phyloP scores from a whole-genome alignment of 2,797 vertebrate species.

The Sebastiscus tertius region DNA sequence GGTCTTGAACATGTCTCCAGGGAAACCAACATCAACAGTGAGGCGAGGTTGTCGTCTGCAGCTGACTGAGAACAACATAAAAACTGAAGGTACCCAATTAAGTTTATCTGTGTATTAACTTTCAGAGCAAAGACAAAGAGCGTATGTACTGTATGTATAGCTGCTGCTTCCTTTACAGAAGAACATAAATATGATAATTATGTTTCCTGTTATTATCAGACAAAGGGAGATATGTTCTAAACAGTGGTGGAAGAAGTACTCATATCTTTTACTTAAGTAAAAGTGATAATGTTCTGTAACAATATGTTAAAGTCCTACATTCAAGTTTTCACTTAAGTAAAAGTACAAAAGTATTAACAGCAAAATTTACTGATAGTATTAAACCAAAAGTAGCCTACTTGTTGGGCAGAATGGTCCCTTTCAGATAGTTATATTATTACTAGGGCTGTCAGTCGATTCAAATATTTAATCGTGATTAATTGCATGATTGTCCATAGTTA shows the following conservation, averaged over 20 bases:
- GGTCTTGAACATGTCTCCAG: conserved; percentile 44
- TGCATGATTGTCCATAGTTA: no score
- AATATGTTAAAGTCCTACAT: no score
- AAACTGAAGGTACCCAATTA: conserved; percentile 24
- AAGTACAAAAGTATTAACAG: no score
- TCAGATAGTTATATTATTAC: no score
- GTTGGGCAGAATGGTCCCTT: no score
- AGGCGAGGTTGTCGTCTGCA: conserved; percentile 20
- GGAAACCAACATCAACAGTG: conserved; percentile 72
- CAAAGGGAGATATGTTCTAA: background rate
- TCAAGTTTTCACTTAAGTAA: no score
- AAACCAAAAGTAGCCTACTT: no score
- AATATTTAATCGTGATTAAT: no score
- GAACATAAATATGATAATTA: no score
- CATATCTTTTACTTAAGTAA: background rate
- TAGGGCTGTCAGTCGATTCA: no score
- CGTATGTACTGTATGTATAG: background rate
- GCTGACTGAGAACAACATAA: conserved; percentile 19
- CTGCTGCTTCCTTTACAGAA: background rate
- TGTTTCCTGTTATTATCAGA: background rate
- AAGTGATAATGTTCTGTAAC: background rate
- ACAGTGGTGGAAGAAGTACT: no score
- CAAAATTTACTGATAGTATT: no score
- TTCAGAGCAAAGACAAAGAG: background rate
- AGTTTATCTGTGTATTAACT: background rate